Evolutionary conservation across 1,140 invertebrate species (phyloP), one percentile per base, ranked within the genome.

Genomic region (Brachionus calyciflorus): DNA sequence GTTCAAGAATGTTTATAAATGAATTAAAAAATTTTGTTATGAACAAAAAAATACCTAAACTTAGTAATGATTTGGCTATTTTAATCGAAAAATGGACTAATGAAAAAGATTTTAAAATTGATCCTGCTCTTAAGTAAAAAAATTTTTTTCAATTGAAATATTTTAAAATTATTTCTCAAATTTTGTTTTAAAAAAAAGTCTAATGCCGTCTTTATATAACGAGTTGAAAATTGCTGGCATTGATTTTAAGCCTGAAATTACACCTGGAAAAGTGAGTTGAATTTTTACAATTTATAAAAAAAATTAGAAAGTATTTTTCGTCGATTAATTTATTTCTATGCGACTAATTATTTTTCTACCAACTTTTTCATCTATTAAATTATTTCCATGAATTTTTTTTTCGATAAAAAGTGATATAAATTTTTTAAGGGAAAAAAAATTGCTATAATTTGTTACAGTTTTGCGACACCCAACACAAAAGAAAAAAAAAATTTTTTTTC

Each of bases 71-170:
- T 9, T 19, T 76, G n/a, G 73, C 49, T 14, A 17, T 14, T 10
- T 40, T 76, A 28, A 48, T 76, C 7, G 37, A 76, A 76, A 53
- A 76, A 76, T 76, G 73, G 73, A 3, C 10, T 4, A 21, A n/a
- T 12, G 69, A 73, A 73, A 51, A 73, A 33, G 46, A 73, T 7
- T 51, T 73, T n/a, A 51, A 73, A 37, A 40, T 3, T 17, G 69
- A 73, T 46, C 69, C 69, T 6, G 69, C 69, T 21, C 19, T 73
- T 19, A 51, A 55, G 69, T 73, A 73, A 51, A n/a, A n/a, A n/a
- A n/a, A n/a, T n/a, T n/a, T n/a, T n/a, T n/a, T n/a, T n/a, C n/a
- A n/a, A n/a, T n/a, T n/a, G n/a, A n/a, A n/a, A 51, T 5, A 51
- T 51, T 51, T 51, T 51, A 37, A 5, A 37, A 37, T 37, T 37